Percentiles rank a stretch among this genome's conserved stretches.
Conservation (phyloP, 2,888 invertebrate genomes). For the Uropetala carovei region DNA sequence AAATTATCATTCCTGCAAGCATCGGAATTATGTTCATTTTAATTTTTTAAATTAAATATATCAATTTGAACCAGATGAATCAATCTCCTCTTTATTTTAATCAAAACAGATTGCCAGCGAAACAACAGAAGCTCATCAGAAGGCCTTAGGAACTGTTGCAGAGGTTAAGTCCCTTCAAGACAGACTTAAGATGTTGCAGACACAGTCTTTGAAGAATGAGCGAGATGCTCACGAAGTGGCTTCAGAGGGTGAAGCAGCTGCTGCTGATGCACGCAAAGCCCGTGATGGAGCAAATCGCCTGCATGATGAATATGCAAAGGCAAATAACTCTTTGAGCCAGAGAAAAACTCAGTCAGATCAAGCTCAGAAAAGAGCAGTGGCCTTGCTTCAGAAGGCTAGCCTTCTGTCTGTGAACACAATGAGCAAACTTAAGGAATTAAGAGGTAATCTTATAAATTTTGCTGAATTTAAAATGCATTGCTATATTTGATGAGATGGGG, state of each 20-base stretch:
- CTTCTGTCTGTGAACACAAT: constrained; percentile 88
- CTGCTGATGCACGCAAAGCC: constrained; percentile 83
- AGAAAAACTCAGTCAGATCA: constrained; percentile 86
- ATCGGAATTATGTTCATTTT: constrained; percentile 48
- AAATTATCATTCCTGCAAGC: constrained; percentile 59
- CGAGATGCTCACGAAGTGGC: constrained; percentile 89
- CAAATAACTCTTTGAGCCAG: constrained; percentile 83
- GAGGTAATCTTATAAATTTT: constrained; percentile 74
- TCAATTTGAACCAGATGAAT: constrained; percentile 14
- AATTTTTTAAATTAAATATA: neutral
- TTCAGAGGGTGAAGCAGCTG: constrained; percentile 85
- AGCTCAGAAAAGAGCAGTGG: constrained; percentile 87
- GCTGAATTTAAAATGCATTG: too few relatives aligned
- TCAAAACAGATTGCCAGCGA: constrained; percentile 85
- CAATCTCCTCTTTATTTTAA: constrained; percentile 66
- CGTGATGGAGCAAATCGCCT: constrained; percentile 81
- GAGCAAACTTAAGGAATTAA: constrained; percentile 84
- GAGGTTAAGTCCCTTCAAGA: constrained; percentile 85
- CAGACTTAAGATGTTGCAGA: constrained; percentile 86
- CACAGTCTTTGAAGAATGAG: constrained; percentile 88
- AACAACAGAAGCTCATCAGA: constrained; percentile 87
- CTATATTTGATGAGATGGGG: too few relatives aligned
- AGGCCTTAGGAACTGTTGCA: constrained; percentile 87
- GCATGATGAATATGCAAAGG: constrained; percentile 83
- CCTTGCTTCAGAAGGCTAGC: constrained; percentile 87